Conservation (phyloP, 2,888 invertebrate species). For the Disparrhopalites patrizii region DNA sequence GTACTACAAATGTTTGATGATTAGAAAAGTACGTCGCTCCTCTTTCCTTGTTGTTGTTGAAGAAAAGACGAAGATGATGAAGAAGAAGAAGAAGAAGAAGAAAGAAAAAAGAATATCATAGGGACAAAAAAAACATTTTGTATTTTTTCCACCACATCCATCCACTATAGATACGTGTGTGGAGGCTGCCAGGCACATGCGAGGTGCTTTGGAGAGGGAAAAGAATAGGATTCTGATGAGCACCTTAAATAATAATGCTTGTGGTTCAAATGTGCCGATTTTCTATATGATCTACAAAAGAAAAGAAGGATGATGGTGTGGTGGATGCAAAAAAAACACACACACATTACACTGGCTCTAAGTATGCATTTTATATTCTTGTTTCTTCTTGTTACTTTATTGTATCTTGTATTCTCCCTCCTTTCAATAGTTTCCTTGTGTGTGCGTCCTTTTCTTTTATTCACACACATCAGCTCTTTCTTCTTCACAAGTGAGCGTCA, state of each 20-base stretch:
- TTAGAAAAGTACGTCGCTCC: background rate
- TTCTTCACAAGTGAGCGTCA: background rate
- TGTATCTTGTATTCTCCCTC: background rate
- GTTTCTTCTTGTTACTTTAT: too few relatives aligned
- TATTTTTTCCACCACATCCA: background rate
- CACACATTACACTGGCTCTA: background rate
- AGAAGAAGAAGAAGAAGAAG: background rate
- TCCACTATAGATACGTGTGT: background rate
- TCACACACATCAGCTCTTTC: background rate
- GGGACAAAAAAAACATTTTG: background rate
- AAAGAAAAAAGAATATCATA: background rate
- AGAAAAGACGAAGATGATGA: background rate
- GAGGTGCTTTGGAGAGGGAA: slow-evolving; percentile 12
- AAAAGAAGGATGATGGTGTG: slow-evolving; percentile 6
- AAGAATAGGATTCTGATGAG: slow-evolving; percentile 38
- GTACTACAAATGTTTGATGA: too few relatives aligned
- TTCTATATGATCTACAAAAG: slow-evolving; percentile 28
- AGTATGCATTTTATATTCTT: too few relatives aligned
- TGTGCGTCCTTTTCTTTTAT: too few relatives aligned
- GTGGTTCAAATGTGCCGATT: slow-evolving; percentile 37
- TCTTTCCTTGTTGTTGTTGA: background rate
- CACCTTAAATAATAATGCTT: slow-evolving; percentile 32
- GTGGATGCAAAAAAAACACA: slow-evolving; percentile 1
- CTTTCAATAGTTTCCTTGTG: background rate
- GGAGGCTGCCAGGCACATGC: slow-evolving; percentile 38